These are phyloP conservation scores for Chymomyza amoena DNA, from an alignment of 2,888 invertebrate species.

Conservation along the genomic window DNA sequence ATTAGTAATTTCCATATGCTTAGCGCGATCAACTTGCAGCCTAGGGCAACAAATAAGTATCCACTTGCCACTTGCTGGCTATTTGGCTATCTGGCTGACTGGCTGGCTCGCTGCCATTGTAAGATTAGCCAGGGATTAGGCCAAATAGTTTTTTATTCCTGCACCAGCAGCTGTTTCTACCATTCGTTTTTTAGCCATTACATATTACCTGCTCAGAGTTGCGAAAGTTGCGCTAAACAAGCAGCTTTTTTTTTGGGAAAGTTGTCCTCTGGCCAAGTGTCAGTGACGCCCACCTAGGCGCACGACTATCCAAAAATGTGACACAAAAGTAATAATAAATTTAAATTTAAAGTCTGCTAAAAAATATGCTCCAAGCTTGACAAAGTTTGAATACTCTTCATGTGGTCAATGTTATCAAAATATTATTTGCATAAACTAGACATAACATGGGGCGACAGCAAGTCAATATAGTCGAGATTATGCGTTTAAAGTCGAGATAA, in stretches of 20 bases:
- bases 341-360: neutral
- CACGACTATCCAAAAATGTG: neutral
- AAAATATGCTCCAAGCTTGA: neutral
- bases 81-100: neutral
- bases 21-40: neutral
- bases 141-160: neutral
- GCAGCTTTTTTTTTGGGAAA: neutral
- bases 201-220: neutral
- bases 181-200: neutral
- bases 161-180: neutral
- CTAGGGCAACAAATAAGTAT: neutral
- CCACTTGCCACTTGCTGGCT: neutral
- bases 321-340: neutral
- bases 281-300: neutral
- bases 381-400: neutral
- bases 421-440: no score
- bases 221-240: neutral
- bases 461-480: no score
- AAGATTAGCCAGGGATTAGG: neutral
- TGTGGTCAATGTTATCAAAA: no score
- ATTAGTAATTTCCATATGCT: conserved; percentile 46
- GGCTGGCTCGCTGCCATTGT: neutral
- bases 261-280: neutral
- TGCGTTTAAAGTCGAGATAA: no score
- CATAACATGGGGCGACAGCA: no score